Evolutionary conservation across 2,888 invertebrate genomes (phyloP).

Genomic region (Parelbella ahira): DNA sequence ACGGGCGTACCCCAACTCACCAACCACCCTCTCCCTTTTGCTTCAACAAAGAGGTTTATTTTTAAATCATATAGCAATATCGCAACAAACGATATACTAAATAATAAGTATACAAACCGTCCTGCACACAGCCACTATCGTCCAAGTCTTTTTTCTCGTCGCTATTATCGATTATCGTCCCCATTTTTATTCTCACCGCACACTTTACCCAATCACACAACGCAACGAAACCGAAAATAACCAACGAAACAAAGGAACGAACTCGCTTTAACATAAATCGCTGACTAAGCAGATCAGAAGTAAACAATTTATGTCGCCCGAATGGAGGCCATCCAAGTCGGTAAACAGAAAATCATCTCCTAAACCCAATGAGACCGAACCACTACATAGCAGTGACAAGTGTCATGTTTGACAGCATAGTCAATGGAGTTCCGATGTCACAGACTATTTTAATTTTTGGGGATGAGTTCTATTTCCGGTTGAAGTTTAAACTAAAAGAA

Average conservation of each 20-base stretch:
- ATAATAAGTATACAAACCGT: slow-evolving; percentile 41
- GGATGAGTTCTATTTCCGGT: no score
- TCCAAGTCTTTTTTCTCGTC: slow-evolving; percentile 40
- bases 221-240: slow-evolving; percentile 34
- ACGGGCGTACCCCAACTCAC: background rate
- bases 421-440: no score
- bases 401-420: no score
- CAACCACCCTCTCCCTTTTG: no score
- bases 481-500: no score
- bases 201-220: slow-evolving; percentile 18
- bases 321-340: slow-evolving; percentile 53
- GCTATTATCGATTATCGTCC: slow-evolving; percentile 39
- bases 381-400: no score
- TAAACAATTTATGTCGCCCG: slow-evolving; percentile 41
- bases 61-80: slow-evolving; percentile 11
- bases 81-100: no score
- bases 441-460: no score
- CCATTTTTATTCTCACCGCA: slow-evolving; percentile 44
- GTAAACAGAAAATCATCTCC: slow-evolving; percentile 29
- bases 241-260: slow-evolving; percentile 45
- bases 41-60: slow-evolving; percentile 12
- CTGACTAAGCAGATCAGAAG: slow-evolving; percentile 38
- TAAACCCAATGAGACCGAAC: slow-evolving; percentile 34
- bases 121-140: slow-evolving; percentile 54
- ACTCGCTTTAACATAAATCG: slow-evolving; percentile 33